Evolutionary conservation across 2,797 vertebrate genomes (phyloP).

Genomic region (Podargus strigoides): DNA sequence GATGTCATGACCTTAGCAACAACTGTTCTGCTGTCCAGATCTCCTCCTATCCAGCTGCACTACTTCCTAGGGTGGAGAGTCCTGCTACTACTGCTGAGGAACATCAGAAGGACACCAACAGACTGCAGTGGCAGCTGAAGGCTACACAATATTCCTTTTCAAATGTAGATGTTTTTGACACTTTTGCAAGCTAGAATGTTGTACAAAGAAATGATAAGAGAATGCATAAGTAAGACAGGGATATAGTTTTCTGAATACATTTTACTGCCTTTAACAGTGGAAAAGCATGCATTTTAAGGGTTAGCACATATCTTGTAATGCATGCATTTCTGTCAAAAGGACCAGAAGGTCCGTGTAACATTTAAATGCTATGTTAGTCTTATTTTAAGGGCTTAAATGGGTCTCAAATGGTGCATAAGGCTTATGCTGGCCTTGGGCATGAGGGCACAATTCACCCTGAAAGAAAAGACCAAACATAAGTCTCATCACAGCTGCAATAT

Average conservation of each 20-base stretch:
- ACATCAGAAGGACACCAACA: not conserved
- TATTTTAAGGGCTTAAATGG: not conserved
- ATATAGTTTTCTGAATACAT: not conserved
- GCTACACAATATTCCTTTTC: not conserved
- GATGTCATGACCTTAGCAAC: accelerated
- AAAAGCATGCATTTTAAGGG: not conserved
- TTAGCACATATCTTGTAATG: not conserved
- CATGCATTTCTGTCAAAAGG: not conserved
- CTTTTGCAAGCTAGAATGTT: not conserved
- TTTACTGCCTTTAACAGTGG: not conserved
- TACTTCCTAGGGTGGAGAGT: not conserved
- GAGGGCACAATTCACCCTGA: not conserved
- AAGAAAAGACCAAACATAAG: constrained; percentile 36
- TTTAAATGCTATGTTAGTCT: not conserved
- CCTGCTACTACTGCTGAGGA: not conserved
- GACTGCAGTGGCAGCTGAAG: not conserved
- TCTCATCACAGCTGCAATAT: constrained; percentile 63
- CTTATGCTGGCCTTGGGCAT: not conserved
- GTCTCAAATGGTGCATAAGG: not conserved
- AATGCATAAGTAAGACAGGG: not conserved
- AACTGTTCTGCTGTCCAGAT: not conserved
- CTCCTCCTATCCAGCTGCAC: not conserved
- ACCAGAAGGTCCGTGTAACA: not conserved
- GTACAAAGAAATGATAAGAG: not conserved
- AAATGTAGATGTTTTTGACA: not conserved